These are phyloP conservation scores for Drosophila peninsularis DNA, from an alignment of 2,888 invertebrate species.

Conservation along the genomic window DNA sequence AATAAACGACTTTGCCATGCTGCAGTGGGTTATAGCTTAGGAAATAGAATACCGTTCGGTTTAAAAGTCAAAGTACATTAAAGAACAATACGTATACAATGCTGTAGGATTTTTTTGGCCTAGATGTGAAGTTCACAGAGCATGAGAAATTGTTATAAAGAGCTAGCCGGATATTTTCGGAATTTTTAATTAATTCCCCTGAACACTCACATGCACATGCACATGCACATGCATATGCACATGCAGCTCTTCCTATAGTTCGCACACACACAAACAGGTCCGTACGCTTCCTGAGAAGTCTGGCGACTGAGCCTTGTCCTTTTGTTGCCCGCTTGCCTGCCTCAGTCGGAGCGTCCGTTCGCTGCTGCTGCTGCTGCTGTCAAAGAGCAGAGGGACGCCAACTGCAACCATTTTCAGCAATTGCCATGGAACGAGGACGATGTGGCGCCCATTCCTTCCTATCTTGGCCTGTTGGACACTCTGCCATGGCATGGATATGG, in stretches of 20 bases:
- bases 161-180: slow-evolving; percentile 80
- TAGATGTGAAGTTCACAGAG: slow-evolving; percentile 54
- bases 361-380: slow-evolving; percentile 38
- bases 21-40: slow-evolving; percentile 18
- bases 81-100: slow-evolving; percentile 38
- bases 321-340: slow-evolving; percentile 42
- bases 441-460: slow-evolving; percentile 23
- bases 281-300: slow-evolving; percentile 66
- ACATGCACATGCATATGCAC: slow-evolving; percentile 27
- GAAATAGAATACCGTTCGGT: slow-evolving; percentile 37
- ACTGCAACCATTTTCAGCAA: slow-evolving; percentile 79
- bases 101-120: slow-evolving; percentile 52
- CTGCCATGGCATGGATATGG: slow-evolving; percentile 23
- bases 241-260: slow-evolving; percentile 30
- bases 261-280: slow-evolving; percentile 20
- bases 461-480: slow-evolving; percentile 49
- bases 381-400: slow-evolving; percentile 51
- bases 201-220: slow-evolving; percentile 47
- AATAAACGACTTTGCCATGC: slow-evolving; percentile 16
- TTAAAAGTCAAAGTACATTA: slow-evolving; percentile 63
- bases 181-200: slow-evolving; percentile 80
- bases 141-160: slow-evolving; percentile 78
- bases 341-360: slow-evolving; percentile 54
- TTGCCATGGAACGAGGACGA: slow-evolving; percentile 66
- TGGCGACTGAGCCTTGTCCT: slow-evolving; percentile 60